phyloP scores from a whole-genome alignment of 2,113 vertebrate species.

The Peucedramus taeniatus region DNA sequence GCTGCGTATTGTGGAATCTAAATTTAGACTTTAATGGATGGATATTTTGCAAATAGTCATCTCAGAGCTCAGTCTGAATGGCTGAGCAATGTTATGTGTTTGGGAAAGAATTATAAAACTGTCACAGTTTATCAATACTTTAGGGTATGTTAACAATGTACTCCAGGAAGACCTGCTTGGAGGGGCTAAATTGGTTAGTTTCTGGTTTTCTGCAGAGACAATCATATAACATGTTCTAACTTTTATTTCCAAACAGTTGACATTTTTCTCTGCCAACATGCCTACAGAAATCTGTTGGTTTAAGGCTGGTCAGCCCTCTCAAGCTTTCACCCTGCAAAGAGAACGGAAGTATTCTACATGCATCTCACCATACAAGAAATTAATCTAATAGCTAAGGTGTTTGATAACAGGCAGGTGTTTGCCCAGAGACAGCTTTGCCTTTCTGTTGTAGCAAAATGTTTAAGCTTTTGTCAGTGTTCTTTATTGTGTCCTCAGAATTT shows the following conservation, averaged over 20 bases:
- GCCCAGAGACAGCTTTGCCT: background rate
- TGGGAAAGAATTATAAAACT: background rate
- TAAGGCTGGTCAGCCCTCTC: background rate
- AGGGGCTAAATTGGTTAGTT: background rate
- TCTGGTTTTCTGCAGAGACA: background rate
- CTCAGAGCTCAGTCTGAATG: background rate
- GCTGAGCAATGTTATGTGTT: background rate
- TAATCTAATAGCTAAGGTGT: background rate
- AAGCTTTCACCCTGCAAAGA: background rate
- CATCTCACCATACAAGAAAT: background rate
- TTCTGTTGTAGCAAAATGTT: background rate
- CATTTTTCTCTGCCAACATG: background rate
- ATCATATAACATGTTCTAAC: background rate
- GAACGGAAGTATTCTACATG: background rate
- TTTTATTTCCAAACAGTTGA: background rate
- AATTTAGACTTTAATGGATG: background rate
- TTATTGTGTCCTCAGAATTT: background rate
- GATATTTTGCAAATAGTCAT: background rate
- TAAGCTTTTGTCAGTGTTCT: background rate
- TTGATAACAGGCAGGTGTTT: background rate
- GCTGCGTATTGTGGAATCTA: background rate
- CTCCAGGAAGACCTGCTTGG: background rate
- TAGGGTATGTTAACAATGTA: background rate
- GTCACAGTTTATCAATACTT: background rate
- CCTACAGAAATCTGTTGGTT: background rate